These are phyloP conservation scores for Morone chrysops DNA, from an alignment of 2,113 vertebrate species.

Conservation along the genomic window DNA sequence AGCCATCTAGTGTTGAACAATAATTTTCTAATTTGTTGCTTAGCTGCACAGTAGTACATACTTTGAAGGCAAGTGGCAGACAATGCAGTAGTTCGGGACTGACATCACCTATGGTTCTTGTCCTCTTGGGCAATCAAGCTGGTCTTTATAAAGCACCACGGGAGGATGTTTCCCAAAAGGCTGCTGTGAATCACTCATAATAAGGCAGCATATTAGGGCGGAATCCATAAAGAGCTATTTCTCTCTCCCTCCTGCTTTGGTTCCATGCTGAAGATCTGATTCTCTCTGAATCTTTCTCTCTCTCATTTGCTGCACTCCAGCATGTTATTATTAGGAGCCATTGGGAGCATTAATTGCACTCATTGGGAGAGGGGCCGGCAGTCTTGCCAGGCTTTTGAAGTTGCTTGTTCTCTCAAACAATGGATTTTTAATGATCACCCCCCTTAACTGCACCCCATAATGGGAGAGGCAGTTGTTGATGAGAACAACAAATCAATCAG, in stretches of 20 bases:
- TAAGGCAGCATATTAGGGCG: slow-evolving; percentile 54
- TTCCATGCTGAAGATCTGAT: slow-evolving; percentile 42
- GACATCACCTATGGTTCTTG: slow-evolving; percentile 7
- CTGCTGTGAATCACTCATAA: slow-evolving; percentile 56
- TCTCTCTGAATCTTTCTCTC: slow-evolving; percentile 32
- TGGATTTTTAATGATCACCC: slow-evolving; percentile 77
- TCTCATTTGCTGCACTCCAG: slow-evolving; percentile 38
- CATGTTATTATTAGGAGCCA: slow-evolving; percentile 67
- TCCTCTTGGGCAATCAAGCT: slow-evolving; percentile 48
- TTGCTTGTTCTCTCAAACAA: slow-evolving; percentile 66
- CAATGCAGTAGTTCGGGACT: neutral
- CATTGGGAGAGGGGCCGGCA: slow-evolving; percentile 61
- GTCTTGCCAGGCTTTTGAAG: slow-evolving; percentile 75
- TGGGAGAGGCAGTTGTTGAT: slow-evolving; percentile 47
- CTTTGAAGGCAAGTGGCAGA: neutral
- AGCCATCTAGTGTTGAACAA: neutral
- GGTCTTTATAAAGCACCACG: slow-evolving; percentile 39
- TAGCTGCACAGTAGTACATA: neutral
- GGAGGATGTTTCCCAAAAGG: slow-evolving; percentile 33
- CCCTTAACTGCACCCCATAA: slow-evolving; percentile 20
- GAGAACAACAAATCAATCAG: slow-evolving; percentile 70
- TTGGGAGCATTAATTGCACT: slow-evolving; percentile 75
- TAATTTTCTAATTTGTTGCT: neutral
- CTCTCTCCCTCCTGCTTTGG: slow-evolving; percentile 1
- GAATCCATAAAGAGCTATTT: slow-evolving; percentile 49